Evolutionary conservation across 2,888 invertebrate species (phyloP).

Genomic region (Erynnis tages): DNA sequence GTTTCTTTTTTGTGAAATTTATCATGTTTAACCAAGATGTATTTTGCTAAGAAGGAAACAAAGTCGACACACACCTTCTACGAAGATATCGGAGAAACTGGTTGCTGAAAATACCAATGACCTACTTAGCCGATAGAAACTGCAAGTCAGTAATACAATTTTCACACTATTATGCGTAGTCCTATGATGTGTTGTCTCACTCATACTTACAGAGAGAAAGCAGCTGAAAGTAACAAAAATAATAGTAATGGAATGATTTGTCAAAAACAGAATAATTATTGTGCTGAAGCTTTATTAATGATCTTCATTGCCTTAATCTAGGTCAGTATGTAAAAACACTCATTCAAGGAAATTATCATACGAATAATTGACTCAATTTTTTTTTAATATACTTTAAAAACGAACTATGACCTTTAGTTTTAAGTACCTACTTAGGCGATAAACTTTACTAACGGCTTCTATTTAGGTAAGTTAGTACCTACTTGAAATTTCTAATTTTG

Average conservation of each 20-base stretch:
- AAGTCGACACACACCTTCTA: constrained; percentile 1
- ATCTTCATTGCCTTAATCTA: background rate
- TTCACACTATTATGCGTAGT: background rate
- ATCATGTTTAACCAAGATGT: no score
- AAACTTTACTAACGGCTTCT: no score
- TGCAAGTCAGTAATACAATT: constrained; percentile 28
- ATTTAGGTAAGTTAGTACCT: no score
- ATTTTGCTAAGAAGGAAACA: background rate
- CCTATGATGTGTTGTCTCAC: background rate
- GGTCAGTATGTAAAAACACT: constrained; percentile 2
- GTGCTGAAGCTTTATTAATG: background rate
- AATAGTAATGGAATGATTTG: constrained; percentile 10
- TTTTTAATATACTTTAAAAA: no score
- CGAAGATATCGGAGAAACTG: constrained; percentile 8
- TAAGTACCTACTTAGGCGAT: no score
- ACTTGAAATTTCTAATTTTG: no score
- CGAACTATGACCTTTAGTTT: no score
- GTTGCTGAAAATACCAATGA: constrained; percentile 13
- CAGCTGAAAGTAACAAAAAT: constrained; percentile 3
- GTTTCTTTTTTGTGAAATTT: no score
- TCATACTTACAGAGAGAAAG: background rate
- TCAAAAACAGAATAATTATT: background rate
- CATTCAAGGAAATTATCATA: no score
- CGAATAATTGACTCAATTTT: no score
- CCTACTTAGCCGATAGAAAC: constrained; percentile 22